Percentiles rank a stretch among this genome's conserved stretches.
phyloP scores from a whole-genome alignment of 2,888 invertebrate genomes.

The Petrolisthes manimaculis region DNA sequence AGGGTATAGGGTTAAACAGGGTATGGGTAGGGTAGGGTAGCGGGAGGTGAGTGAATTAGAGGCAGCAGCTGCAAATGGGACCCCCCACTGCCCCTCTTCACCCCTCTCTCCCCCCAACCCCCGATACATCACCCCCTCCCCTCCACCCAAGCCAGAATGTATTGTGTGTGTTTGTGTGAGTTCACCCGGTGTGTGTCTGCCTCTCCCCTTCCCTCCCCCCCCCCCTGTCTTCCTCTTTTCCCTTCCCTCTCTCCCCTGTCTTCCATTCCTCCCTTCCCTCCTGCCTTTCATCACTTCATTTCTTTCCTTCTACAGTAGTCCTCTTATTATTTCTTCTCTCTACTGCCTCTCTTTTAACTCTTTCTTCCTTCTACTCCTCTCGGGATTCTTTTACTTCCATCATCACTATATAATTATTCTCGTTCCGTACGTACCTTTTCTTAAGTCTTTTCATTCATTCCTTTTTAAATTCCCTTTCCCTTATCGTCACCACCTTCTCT shows the following conservation, averaged over 20 bases:
- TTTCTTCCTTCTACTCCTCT: no score
- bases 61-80: neutral
- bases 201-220: neutral
- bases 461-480: no score
- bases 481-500: no score
- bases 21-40: neutral
- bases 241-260: neutral
- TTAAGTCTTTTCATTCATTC: no score
- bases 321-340: no score
- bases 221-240: neutral
- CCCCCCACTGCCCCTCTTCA: no score
- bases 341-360: no score
- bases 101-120: neutral
- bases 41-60: neutral
- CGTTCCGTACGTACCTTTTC: no score
- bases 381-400: no score
- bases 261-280: neutral
- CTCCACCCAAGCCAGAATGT: neutral
- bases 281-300: neutral
- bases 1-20: neutral
- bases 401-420: no score
- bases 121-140: neutral
- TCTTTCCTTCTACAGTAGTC: neutral
- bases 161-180: slow-evolving; percentile 1
- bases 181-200: neutral